Base-by-base conservation (phyloP, 2,797 vertebrate genomes). In the Sarcoramphus papa region DNA sequence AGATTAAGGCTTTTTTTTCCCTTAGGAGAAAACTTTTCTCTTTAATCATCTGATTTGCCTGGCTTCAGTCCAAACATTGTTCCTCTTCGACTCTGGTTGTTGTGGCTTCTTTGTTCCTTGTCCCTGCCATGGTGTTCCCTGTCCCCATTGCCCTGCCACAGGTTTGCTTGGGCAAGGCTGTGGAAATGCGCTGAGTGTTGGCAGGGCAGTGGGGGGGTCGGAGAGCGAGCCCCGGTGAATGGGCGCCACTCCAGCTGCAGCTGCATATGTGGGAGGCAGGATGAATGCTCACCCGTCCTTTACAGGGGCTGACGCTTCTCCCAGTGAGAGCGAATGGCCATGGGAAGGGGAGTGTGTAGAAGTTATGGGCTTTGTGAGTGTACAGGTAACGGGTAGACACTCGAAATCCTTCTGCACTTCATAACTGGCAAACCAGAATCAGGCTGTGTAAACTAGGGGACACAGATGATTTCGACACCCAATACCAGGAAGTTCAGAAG, bases 11-110 rank as follows among this genome's bases (percentile, higher is more conserved):
- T 56, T 62, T 47, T 69, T 62, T 4, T 60, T 37, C 19, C 40
- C n/a, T 50, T 69, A 43, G 47, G 64, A 72, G 67, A 77, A 92
- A 70, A 23, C 11, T 73, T 85, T 84, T 89, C 8, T 30, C 8
- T 89, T 92, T 77, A 72, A 65, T 91, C n/a, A 11, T 93, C 57
- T 37, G 45, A 72, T 96, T 80, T 95, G 23, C 64, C 67, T 91
- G 76, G 31, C 33, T 90, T 80, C 28, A 8, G 54, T 70, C 60
- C 57, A 81, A 37, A 40, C 0, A 1, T 40, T 35, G 7, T 54
- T 90, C 11, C 16, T 81, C 9, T 78, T 86, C 1, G 1, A 5
- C 40, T 93, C 76, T 68, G 76, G 51, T 24, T 54, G 50, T 28
- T 74, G 47, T 89, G 77, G 40, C 30, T 94, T 56, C 50, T 45